phyloP scores from a whole-genome alignment of 1,140 invertebrate genomes.

The Pogonognathellus flavescens region DNA sequence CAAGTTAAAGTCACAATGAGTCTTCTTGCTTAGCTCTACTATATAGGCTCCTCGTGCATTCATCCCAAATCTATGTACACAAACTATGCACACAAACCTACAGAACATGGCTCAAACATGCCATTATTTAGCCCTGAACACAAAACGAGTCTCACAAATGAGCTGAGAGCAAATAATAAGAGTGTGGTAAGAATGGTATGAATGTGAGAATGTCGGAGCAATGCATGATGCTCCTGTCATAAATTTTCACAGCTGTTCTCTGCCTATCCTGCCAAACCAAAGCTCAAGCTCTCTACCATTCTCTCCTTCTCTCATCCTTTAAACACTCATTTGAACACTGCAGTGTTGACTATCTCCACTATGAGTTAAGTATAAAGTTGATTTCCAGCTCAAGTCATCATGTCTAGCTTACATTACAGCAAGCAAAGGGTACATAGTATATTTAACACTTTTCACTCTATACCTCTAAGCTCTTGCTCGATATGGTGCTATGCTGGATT shows the following conservation, averaged over 20 bases:
- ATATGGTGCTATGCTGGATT: not conserved
- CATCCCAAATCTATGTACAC: conserved; percentile 44
- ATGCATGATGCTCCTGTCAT: conserved; percentile 41
- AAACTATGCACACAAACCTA: conserved; percentile 50
- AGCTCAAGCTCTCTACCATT: conserved; percentile 44
- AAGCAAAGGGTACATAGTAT: not conserved
- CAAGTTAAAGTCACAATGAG: not conserved
- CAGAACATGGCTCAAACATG: conserved; percentile 36
- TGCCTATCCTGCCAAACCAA: not conserved
- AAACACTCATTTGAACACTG: not conserved
- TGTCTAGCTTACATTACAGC: not conserved
- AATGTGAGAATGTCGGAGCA: conserved; percentile 50
- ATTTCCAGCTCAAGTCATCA: conserved; percentile 18
- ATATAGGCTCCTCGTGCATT: conserved; percentile 36
- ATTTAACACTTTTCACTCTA: not conserved
- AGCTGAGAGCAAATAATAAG: conserved; percentile 49
- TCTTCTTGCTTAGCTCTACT: not conserved
- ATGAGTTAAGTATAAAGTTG: conserved; percentile 5
- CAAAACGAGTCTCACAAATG: conserved; percentile 49
- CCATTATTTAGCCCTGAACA: conserved; percentile 45
- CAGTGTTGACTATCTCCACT: not conserved
- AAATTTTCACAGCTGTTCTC: conserved; percentile 60
- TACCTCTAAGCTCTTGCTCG: not conserved
- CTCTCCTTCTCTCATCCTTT: conserved; percentile 10
- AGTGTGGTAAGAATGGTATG: conserved; percentile 49